Evolutionary conservation across 2,113 vertebrate genomes (phyloP), one percentile per base, ranked within the genome.

Genomic region (Mastomys coucha): DNA sequence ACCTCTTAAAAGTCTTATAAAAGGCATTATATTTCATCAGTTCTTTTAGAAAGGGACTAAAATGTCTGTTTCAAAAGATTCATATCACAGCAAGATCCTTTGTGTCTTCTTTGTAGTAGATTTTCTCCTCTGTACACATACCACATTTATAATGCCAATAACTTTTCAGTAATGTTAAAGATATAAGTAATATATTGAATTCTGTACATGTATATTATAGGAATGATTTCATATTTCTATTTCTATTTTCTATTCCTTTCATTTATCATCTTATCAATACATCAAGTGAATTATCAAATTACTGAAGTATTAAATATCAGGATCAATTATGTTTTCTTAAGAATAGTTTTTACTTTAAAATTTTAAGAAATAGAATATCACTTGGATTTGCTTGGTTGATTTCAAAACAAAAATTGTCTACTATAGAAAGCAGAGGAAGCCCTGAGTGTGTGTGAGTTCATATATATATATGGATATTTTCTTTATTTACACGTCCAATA

Each of bases 301-400:
- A 28, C 7, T 95, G 82, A 98, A 96, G 69, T 91, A 49, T 96
- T 94, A 97, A 96, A 97, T 95, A 49, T 95, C 88, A 98, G 88
- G 28, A 96, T 97, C 76, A 96, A 96, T 80, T 85, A 91, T 67
- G 97, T n/a, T 58, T 58, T 58, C 58, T 58, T 58, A 58, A 58
- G 58, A 58, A 58, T 58, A 19, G 17, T 5, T 58, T 19, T 19
- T 58, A 58, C 56, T 17, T 58, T 58, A 45, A 51, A 51, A 51
- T 51, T 58, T 58, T 58, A 58, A 58, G 56, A 58, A 58, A 58
- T 2, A 58, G 1, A 51, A 11, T 58, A 17, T 58, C 56, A 17
- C 14, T 58, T 58, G 56, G 56, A 58, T 58, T 58, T 17, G 2
- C 56, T 58, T 58, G 56, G 14, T 17, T 58, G 56, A 58, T 58